These are phyloP conservation scores for Alectoris magna DNA, from an alignment of 2,797 vertebrate genomes.

Conservation along the genomic window DNA sequence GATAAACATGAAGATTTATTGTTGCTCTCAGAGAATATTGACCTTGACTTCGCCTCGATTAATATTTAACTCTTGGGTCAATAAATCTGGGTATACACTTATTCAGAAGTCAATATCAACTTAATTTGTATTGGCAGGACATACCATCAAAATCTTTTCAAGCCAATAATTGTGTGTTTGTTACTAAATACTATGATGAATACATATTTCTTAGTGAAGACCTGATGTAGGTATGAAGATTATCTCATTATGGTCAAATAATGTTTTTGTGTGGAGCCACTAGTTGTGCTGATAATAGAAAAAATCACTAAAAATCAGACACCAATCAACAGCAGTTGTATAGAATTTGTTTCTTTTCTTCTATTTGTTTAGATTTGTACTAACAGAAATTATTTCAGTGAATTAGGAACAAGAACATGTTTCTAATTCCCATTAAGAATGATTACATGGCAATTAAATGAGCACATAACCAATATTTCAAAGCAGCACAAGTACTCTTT, in stretches of 20 bases:
- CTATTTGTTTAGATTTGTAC: not conserved
- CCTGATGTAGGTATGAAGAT: not conserved
- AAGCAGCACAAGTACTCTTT: not conserved
- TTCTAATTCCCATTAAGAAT: constrained; percentile 1
- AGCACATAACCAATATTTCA: not conserved
- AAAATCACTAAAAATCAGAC: not conserved
- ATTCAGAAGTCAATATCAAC: not conserved
- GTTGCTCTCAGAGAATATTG: not conserved
- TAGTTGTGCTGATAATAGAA: not conserved
- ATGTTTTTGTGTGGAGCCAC: not conserved
- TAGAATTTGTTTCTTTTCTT: not conserved
- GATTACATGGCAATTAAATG: not conserved
- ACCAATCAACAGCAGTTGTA: rapidly evolving
- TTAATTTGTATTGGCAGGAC: constrained; percentile 13
- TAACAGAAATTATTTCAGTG: not conserved
- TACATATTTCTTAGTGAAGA: not conserved
- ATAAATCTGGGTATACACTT: constrained; percentile 11
- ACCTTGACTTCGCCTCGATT: constrained; percentile 16
- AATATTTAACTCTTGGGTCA: constrained; percentile 14
- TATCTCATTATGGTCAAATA: not conserved
- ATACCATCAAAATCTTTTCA: not conserved
- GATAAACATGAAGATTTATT: not conserved
- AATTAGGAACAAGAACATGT: not conserved
- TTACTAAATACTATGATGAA: not conserved
- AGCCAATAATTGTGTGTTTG: not conserved